These are phyloP conservation scores for Bryconaethiops microstoma DNA, from an alignment of 2,797 vertebrate species.

Conservation along the genomic window DNA sequence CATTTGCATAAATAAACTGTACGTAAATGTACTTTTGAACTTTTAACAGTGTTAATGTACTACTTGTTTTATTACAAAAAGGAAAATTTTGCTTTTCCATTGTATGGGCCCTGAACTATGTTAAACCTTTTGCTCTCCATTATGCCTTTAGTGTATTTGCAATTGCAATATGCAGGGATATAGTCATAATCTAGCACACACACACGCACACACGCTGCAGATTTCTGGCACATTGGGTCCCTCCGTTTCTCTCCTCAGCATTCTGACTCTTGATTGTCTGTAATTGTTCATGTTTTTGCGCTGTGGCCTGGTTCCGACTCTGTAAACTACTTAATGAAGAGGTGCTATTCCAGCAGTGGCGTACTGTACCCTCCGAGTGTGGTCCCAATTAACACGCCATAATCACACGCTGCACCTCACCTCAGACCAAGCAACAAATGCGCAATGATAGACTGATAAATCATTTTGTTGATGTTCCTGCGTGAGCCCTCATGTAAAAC, in stretches of 20 bases:
- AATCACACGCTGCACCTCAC: background rate
- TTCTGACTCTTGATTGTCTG: slow-evolving; percentile 1
- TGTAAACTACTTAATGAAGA: slow-evolving; percentile 12
- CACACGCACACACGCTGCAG: background rate
- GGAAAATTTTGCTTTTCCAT: too few relatives aligned
- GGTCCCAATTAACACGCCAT: slow-evolving; percentile 34
- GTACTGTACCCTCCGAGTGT: slow-evolving; percentile 16
- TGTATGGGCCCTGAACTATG: too few relatives aligned
- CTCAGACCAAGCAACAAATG: background rate
- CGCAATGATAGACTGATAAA: slow-evolving; percentile 10
- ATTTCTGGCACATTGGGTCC: slow-evolving; percentile 6
- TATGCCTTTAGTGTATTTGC: background rate
- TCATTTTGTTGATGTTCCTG: background rate
- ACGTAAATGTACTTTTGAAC: too few relatives aligned
- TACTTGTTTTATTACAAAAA: too few relatives aligned
- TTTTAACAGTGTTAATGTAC: too few relatives aligned
- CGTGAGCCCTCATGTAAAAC: background rate
- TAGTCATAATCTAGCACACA: background rate
- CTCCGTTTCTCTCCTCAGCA: background rate
- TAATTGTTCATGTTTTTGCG: slow-evolving; percentile 32
- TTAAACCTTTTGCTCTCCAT: background rate
- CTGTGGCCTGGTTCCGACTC: slow-evolving; percentile 1
- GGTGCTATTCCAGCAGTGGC: background rate
- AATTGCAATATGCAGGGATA: background rate
- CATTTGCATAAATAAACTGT: too few relatives aligned